Evolutionary conservation across 2,797 vertebrate genomes (phyloP).

Genomic region (Pempheris klunzingeri): DNA sequence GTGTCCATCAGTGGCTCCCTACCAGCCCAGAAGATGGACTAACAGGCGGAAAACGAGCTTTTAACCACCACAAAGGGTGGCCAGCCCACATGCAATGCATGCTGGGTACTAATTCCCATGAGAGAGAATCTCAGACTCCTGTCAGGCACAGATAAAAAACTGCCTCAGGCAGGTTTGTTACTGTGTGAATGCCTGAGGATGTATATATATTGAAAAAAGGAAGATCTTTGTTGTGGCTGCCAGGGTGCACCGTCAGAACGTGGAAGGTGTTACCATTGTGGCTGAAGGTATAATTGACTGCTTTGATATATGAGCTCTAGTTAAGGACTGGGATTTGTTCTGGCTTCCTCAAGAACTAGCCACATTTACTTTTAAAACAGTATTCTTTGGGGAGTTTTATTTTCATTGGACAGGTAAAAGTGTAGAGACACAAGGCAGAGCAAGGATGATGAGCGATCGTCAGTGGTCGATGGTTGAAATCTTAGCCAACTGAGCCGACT

Average conservation of each 20-base stretch:
- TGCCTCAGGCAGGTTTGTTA: slow-evolving; percentile 69
- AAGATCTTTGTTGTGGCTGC: slow-evolving; percentile 60
- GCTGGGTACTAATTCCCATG: slow-evolving; percentile 82
- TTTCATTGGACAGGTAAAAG: not conserved
- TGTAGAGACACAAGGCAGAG: not conserved
- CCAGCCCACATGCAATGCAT: slow-evolving; percentile 78
- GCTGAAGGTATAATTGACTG: slow-evolving; percentile 60
- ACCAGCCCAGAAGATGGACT: slow-evolving; percentile 90
- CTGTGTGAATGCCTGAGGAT: slow-evolving; percentile 66
- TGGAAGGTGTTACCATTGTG: slow-evolving; percentile 49
- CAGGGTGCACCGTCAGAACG: slow-evolving; percentile 37
- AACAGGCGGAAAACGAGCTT: slow-evolving; percentile 99
- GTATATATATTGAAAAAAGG: slow-evolving; percentile 53
- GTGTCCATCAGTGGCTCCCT: slow-evolving; percentile 91
- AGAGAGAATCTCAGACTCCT: slow-evolving; percentile 80
- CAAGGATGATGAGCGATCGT: not conserved
- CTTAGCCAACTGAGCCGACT: not conserved
- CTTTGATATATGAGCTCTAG: slow-evolving; percentile 57
- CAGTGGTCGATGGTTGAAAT: not conserved
- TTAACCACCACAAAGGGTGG: slow-evolving; percentile 95
- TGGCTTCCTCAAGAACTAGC: slow-evolving; percentile 11
- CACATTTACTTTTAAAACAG: slow-evolving; percentile 31
- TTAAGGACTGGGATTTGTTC: slow-evolving; percentile 19
- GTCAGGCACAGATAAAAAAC: slow-evolving; percentile 80
- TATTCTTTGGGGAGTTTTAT: not conserved